Evolutionary conservation across 2,797 vertebrate species (phyloP).

Genomic region (Erpetoichthys calabaricus): DNA sequence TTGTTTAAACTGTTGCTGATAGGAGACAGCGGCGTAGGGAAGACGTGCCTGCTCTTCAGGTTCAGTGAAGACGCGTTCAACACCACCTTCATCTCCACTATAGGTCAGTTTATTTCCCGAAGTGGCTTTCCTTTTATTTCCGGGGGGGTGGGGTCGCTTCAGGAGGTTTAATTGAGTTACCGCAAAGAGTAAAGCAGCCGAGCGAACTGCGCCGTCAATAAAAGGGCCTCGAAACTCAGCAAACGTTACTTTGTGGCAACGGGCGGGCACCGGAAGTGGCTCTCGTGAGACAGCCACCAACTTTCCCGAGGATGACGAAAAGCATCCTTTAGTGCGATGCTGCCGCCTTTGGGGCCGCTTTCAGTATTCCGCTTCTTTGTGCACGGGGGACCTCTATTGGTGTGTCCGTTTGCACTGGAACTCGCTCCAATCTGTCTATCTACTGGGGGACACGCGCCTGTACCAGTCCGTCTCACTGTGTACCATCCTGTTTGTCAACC

Average conservation of each 20-base stretch:
- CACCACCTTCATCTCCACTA: slow-evolving; percentile 94
- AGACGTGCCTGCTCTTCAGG: slow-evolving; percentile 89
- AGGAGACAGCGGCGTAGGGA: slow-evolving; percentile 90
- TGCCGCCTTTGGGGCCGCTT: too few species aligned
- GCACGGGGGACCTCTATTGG: too few species aligned
- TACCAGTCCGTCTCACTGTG: too few species aligned
- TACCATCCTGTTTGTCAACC: too few species aligned
- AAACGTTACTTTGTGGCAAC: background rate
- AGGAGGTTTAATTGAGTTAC: slow-evolving; percentile 4
- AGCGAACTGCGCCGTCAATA: background rate
- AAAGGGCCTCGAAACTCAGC: slow-evolving; percentile 8
- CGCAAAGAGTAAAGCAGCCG: slow-evolving; percentile 1
- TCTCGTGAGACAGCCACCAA: slow-evolving; percentile 10
- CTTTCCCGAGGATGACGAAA: background rate
- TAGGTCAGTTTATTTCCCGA: slow-evolving; percentile 60
- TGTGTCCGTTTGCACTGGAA: too few species aligned
- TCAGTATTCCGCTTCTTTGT: too few species aligned
- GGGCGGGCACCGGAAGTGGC: slow-evolving; percentile 7
- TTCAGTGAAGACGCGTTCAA: slow-evolving; percentile 96
- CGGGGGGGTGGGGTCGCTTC: slow-evolving; percentile 21
- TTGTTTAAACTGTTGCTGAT: slow-evolving; percentile 94
- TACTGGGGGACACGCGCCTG: too few species aligned
- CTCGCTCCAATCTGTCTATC: too few species aligned
- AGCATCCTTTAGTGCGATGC: too few species aligned
- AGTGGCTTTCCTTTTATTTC: slow-evolving; percentile 3